A percentile compares a stretch with the other conserved stretches of the same genome.
phyloP scores from a whole-genome alignment of 2,113 vertebrate species.

The Cromileptes altivelis region DNA sequence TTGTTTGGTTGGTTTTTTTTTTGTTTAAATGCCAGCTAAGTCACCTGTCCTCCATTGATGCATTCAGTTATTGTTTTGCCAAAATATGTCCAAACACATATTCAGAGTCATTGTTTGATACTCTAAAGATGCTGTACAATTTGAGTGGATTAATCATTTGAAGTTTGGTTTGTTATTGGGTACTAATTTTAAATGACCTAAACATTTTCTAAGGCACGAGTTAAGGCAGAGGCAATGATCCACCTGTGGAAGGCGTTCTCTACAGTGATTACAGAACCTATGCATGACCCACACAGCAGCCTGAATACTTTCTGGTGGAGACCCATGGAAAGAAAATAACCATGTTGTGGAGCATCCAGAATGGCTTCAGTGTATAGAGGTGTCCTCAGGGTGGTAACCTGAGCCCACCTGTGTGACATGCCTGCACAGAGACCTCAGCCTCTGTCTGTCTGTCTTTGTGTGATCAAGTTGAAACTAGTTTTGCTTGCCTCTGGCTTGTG shows the following conservation, averaged over 20 bases:
- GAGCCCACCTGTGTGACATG: constrained; percentile 65
- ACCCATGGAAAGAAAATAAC: constrained; percentile 9
- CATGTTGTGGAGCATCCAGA: constrained; percentile 9
- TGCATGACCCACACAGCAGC: background rate
- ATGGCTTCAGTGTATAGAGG: constrained; percentile 21
- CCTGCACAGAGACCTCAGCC: constrained; percentile 38
- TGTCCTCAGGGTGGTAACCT: constrained; percentile 61
- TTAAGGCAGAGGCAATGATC: background rate
- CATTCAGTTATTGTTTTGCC: background rate
- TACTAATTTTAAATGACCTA: background rate
- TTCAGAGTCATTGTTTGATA: background rate
- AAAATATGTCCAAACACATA: background rate
- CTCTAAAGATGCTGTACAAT: background rate
- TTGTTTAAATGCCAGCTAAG: background rate
- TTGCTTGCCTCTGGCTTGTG: constrained; percentile 21
- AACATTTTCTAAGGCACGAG: background rate
- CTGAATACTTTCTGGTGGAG: background rate
- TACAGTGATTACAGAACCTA: background rate
- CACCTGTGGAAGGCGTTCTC: background rate
- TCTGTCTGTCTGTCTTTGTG: constrained; percentile 8
- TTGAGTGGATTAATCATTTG: background rate
- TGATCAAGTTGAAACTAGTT: constrained; percentile 41
- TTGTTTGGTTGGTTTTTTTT: too few species aligned
- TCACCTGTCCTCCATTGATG: background rate
- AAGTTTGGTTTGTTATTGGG: background rate